Percentiles rank a stretch among this genome's conserved stretches.
phyloP scores from a whole-genome alignment of 2,888 invertebrate genomes.

The Habrosyne pyritoides region DNA sequence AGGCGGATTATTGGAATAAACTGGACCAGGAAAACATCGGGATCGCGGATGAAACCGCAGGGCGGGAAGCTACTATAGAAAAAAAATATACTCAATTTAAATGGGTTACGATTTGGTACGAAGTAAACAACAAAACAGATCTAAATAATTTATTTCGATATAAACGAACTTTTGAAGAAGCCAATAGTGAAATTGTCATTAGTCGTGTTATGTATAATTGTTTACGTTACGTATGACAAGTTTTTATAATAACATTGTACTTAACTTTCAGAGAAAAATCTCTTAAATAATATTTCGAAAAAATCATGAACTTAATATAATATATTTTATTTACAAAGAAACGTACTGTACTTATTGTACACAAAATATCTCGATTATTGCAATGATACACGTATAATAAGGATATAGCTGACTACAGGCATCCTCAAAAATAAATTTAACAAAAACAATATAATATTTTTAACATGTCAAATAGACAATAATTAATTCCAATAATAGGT shows the following conservation, averaged over 20 bases:
- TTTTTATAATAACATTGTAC: slow-evolving; percentile 46
- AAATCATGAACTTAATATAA: slow-evolving; percentile 41
- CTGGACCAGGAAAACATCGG: no score
- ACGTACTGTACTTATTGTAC: slow-evolving; percentile 56
- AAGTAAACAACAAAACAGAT: slow-evolving; percentile 54
- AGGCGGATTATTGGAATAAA: no score
- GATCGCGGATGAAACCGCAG: no score
- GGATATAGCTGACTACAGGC: slow-evolving; percentile 23
- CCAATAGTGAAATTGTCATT: slow-evolving; percentile 61
- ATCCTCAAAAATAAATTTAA: slow-evolving; percentile 37
- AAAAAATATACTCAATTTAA: no score
- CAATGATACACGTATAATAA: slow-evolving; percentile 60
- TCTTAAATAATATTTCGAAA: slow-evolving; percentile 23
- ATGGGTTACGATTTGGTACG: not conserved
- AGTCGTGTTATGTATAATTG: slow-evolving; percentile 39
- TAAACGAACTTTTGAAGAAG: slow-evolving; percentile 42
- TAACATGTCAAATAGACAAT: slow-evolving; percentile 24
- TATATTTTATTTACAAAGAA: slow-evolving; percentile 67
- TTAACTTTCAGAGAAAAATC: slow-evolving; percentile 38
- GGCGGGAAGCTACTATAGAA: no score
- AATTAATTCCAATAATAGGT: slow-evolving; percentile 14
- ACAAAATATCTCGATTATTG: slow-evolving; percentile 62
- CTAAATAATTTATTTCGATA: slow-evolving; percentile 67
- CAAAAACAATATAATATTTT: slow-evolving; percentile 24
- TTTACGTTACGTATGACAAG: slow-evolving; percentile 12